Base-by-base conservation (phyloP, 2,113 vertebrate species). In the Ptyas mucosa region DNA sequence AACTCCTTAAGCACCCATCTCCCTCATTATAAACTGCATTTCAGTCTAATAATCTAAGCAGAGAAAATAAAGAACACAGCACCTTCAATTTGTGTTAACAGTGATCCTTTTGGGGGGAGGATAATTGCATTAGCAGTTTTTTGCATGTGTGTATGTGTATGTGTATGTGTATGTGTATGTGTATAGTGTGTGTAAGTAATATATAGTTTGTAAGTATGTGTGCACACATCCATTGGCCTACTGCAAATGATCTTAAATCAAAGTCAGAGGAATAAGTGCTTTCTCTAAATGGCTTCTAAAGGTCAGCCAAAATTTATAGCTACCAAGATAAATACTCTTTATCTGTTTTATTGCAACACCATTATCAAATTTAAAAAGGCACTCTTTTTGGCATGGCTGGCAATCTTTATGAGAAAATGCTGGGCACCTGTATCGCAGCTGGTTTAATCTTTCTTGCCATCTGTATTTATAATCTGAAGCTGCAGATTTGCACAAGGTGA, bases 201-300 rank as follows among this genome's bases (percentile, higher is more conserved):
- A 81, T 81, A 81, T 20, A 39, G 69, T 7, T 2, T 39, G 54
- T 39, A 57, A 43, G 51, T 54, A 90, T 87, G 87, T 81, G 75
- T 43, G 34, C 75, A 81, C 8, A 81, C 94, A 94, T 94, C 94
- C 57, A 92, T 95, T 97, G 96, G 6, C 89, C 34, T 92, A 75
- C 91, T 61, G 90, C 94, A 94, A 95, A 93, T 95, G 91, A 93
- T 55, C 51, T 95, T 96, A 95, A 96, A 95, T 95, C 95, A 95
- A 94, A 94, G 85, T 8, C 93, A 92, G 34, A 93, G 93, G 64
- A 87, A 9, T 95, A 57, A 24, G 55, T 94, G 92, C 92, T 94
- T 95, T 92, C 94, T 95, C 93, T n/a, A 87, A 94, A 64, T 87
- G 95, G 88, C 54, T 92, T 90, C 53, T 85, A 95, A 94, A 96